Base-by-base conservation (phyloP, 2,797 vertebrate species). In the Lepilemur ruficaudatus region DNA sequence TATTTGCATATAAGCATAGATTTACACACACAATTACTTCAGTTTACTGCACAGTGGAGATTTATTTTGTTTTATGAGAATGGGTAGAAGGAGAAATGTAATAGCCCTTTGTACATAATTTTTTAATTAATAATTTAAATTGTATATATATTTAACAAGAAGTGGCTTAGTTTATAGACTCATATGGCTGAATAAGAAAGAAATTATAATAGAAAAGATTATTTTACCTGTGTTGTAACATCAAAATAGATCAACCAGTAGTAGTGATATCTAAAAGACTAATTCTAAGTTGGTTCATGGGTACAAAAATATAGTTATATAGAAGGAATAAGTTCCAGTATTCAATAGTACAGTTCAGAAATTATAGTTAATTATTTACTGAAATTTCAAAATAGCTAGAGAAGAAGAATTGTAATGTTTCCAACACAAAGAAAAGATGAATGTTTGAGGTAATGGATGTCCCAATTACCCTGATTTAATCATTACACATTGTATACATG, bases 41-140 rank as follows among this genome's bases (percentile, higher is more conserved):
- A 55, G 5, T 93, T 81, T 82, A 78, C 9, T 79, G 35, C 30
- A 85, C 4, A 92, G 8, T 76, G 1, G 30, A 91, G 14, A 79
- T 67, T 48, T 93, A 35, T 82, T 87, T 75, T 94, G 28, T 70
- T 82, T 79, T 83, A 69, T 57, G 46, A 80, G 17, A 96, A 57
- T 46, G 7, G 90, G n/a, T 41, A 93, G 38, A 93, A 46, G n/a
- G 11, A 89, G 91, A 96, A 93, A 43, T 57, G 25, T 57, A 57
- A 57, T 72, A 94, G 83, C 8, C 14, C 28, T 96, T 69, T 48
- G 73, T 61, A 79, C 23, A 95, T 78, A 86, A 73, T 46, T 79
- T 83, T 90, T 88, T 88, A 96, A 70, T 76, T 41, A 91, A 75
- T n/a, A 63, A 84, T 89, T 93, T 75, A 93, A 65, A 79, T 57